Evolutionary conservation across 1,140 invertebrate species (phyloP), one percentile per base, ranked within the genome.

Genomic region (Drosophila carrolli): DNA sequence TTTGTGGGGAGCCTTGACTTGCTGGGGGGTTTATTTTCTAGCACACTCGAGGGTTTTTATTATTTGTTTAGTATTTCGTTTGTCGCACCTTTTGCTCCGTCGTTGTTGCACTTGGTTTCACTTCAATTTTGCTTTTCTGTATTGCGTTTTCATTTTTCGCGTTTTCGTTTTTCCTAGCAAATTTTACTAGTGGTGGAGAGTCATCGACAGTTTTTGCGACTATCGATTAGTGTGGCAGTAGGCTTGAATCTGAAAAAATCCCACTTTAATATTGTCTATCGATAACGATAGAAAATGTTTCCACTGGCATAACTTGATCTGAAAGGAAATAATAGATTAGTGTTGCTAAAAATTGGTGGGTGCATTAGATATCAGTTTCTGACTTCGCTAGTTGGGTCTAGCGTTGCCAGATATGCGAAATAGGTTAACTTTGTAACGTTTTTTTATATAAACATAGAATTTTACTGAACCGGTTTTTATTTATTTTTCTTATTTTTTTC

Each of bases 141-240:
- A 51, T 72, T 76, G 67, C 71, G 62, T 66, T 67, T 76, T 41
- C 67, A 68, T 83, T 89, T 77, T 88, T 89, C 76, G 75, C 83
- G 65, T 84, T 67, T 47, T 56, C 44, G 40, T 82, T 82, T 82
- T 79, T 72, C 62, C 61, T 68, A 38, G 55, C 65, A 51, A 44
- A 56, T 41, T 50, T 55, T 53, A 70, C 58, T 59, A 43, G 27
- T 40, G 35, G 29, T 37, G 57, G 29, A 23, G 23, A 43, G 29
- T 44, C 14, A 43, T 19, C 27, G 50, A 62, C 43, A 27, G 9
- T 10, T 13, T 11, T 47, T 19, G 16, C 43, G 29, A 35, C 10
- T 37, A 48, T 59, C 57, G 57, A 38, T 37, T 6, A 47, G 23
- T 7, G 19, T 47, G 46, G 27, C 46, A 6, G 46, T 48, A 4